Evolutionary conservation across 2,113 vertebrate genomes (phyloP).

Genomic region (Stigmatopora argus): DNA sequence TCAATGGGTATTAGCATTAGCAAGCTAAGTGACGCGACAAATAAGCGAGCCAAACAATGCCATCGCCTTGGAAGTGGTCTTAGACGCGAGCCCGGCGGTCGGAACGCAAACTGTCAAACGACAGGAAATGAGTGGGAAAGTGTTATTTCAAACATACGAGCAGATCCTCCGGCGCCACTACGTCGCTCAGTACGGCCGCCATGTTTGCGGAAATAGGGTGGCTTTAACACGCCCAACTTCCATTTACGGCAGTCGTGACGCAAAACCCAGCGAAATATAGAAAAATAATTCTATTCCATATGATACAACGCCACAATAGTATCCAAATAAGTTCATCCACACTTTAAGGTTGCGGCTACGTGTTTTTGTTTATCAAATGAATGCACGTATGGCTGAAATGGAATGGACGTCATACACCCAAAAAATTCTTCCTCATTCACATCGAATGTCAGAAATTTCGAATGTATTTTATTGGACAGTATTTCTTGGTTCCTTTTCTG

Average conservation of each 20-base stretch:
- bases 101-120: background rate
- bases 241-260: background rate
- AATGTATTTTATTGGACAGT: too few species aligned
- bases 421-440: too few species aligned
- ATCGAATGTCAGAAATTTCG: too few species aligned
- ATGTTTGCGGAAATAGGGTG: slow-evolving; percentile 68
- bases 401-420: too few species aligned
- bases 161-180: slow-evolving; percentile 77
- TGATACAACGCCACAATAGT: too few species aligned
- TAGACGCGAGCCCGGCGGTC: too few species aligned
- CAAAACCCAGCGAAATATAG: background rate
- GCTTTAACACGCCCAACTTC: slow-evolving; percentile 15
- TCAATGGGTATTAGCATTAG: slow-evolving; percentile 31
- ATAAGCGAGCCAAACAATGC: background rate
- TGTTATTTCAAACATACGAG: slow-evolving; percentile 60
- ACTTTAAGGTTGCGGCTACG: too few species aligned
- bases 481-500: too few species aligned
- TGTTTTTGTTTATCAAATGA: too few species aligned
- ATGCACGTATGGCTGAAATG: too few species aligned
- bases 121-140: background rate
- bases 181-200: slow-evolving; percentile 79
- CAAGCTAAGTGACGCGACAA: slow-evolving; percentile 29
- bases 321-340: too few species aligned
- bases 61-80: background rate
- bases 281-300: too few species aligned